Evolutionary conservation across 2,113 vertebrate species (phyloP).

Genomic region (Corydoras sp.): DNA sequence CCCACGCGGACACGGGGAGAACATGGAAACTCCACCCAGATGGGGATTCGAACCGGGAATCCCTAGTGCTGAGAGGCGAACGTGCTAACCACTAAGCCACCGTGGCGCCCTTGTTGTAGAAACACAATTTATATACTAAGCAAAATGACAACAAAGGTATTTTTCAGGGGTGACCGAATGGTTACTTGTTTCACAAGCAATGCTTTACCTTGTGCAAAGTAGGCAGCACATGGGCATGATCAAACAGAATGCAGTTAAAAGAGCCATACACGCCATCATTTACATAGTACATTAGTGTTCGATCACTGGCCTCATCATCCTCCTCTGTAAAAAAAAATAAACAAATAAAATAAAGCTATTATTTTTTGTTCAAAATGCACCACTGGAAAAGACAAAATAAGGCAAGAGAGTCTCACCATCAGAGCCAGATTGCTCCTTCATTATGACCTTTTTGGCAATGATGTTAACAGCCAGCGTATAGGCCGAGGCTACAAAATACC

Average conservation of each 20-base stretch:
- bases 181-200: background rate
- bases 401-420: background rate
- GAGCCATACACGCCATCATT: conserved; percentile 98
- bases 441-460: conserved; percentile 91
- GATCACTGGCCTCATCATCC: conserved; percentile 74
- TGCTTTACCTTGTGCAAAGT: conserved; percentile 78
- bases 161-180: background rate
- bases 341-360: background rate
- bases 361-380: background rate
- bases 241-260: conserved; percentile 93
- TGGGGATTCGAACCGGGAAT: no score
- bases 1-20: no score
- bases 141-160: background rate
- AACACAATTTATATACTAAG: no score
- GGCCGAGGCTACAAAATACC: conserved; percentile 93
- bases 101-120: no score
- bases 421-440: conserved; percentile 71
- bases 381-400: background rate
- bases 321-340: conserved; percentile 70
- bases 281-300: conserved; percentile 94
- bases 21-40: no score
- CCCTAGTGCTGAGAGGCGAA: no score
- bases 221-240: conserved; percentile 88
- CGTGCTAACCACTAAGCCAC: no score
- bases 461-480: conserved; percentile 92